Evolutionary conservation across 2,888 invertebrate genomes (phyloP).

Genomic region (Zonitis immaculata): DNA sequence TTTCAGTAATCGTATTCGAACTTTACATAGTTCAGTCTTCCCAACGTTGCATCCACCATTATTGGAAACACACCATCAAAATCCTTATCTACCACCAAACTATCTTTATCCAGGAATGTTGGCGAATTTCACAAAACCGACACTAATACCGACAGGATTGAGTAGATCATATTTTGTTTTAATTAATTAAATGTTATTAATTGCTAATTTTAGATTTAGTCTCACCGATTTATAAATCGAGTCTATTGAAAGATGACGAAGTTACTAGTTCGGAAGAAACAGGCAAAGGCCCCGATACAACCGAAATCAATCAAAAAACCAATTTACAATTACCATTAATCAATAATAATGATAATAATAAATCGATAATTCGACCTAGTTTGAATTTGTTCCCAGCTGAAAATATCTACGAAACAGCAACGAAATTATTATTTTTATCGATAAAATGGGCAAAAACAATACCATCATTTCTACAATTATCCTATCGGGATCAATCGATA

Average conservation of each 20-base stretch:
- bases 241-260: constrained; percentile 62
- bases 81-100: constrained; percentile 43
- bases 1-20: constrained; percentile 36
- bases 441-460: constrained; percentile 78
- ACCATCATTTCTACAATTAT: constrained; percentile 64
- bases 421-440: constrained; percentile 69
- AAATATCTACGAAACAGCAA: constrained; percentile 65
- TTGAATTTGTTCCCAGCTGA: constrained; percentile 55
- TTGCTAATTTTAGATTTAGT: constrained; percentile 3
- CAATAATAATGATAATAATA: constrained; percentile 32
- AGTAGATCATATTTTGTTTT: too few species aligned
- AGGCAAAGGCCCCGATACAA: constrained; percentile 38
- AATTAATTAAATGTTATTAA: not conserved
- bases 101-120: constrained; percentile 43
- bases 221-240: not conserved
- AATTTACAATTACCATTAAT: constrained; percentile 40
- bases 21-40: constrained; percentile 38
- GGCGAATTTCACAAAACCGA: constrained; percentile 46
- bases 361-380: constrained; percentile 33
- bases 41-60: constrained; percentile 36
- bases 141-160: constrained; percentile 22
- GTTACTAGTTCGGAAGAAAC: constrained; percentile 73
- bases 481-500: constrained; percentile 66
- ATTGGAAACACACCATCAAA: constrained; percentile 24
- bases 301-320: constrained; percentile 15